Base-by-base conservation (phyloP, 1,140 invertebrate genomes). In the Carposina sasakii region DNA sequence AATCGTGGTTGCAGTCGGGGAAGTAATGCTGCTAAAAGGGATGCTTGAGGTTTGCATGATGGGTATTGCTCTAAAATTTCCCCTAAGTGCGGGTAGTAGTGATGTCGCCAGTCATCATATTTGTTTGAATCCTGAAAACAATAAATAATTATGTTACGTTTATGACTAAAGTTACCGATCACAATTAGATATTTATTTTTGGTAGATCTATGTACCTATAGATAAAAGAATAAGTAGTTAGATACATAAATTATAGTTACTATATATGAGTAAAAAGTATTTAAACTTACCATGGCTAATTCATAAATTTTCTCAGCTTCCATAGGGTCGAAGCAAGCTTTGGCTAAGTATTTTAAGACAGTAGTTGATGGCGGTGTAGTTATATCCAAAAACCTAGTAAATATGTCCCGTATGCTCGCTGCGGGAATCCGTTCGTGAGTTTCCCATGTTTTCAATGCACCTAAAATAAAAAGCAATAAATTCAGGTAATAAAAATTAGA, bases 81-180 rank as follows among this genome's bases (percentile, higher is more conserved):
- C 2, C 93, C 83, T 10, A 98, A 78, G 78, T 96, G 93, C 0
- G 97, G 96, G 57, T 90, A 92, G 16, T 91, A 88, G 81, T 91
- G 92, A 65, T 96, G 93, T 57, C 94, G 90, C 96, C 96, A 99
- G 60, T 97, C 94, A 75, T 98, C 96, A 66, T 98, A 98, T 19
- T 91, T 92, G 3, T 91, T 89, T 0, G 94, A 90, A 73, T 98
- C 94, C 94, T 96, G 54, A 39, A 60, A 74, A 51, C 52, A 23
- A 20, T 46, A 47, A 52, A 22, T 20, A 33, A 4, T 5, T 33
- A 33, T 8, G 15, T n/a, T n/a, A n/a, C n/a, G n/a, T n/a, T n/a
- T n/a, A n/a, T n/a, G n/a, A n/a, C n/a, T n/a, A n/a, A n/a, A n/a
- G n/a, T n/a, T n/a, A n/a, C n/a, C n/a, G n/a, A n/a, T n/a, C n/a